Percentiles rank a stretch among this genome's conserved stretches.
Evolutionary conservation across 2,888 invertebrate species (phyloP).

Genomic region (Drosophila rubida): DNA sequence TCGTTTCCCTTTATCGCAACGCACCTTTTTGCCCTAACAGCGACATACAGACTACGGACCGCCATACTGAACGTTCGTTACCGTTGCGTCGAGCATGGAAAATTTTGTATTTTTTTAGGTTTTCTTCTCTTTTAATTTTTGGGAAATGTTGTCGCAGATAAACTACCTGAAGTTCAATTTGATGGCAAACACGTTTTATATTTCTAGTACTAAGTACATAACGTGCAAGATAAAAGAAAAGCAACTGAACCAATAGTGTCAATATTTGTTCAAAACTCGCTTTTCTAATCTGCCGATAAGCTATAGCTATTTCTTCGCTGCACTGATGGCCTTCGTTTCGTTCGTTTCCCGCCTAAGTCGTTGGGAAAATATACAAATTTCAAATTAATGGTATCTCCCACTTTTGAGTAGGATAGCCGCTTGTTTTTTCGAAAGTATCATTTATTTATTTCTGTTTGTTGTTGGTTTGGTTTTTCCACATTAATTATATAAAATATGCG

Average conservation of each 20-base stretch:
- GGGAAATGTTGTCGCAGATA: slow-evolving; percentile 3
- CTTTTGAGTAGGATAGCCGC: not conserved
- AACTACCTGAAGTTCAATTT: slow-evolving; percentile 37
- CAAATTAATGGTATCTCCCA: not conserved
- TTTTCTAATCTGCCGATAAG: slow-evolving; percentile 22
- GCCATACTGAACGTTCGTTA: not conserved
- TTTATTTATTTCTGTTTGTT: not conserved
- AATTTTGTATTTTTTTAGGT: slow-evolving; percentile 40
- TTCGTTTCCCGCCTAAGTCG: not conserved
- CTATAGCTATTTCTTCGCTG: slow-evolving; percentile 14
- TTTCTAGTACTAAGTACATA: slow-evolving; percentile 46
- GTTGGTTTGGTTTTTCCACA: not conserved
- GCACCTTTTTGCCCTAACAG: slow-evolving; percentile 24
- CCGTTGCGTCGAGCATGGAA: slow-evolving; percentile 42
- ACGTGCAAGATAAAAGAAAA: slow-evolving; percentile 24
- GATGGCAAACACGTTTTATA: slow-evolving; percentile 46
- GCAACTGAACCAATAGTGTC: slow-evolving; percentile 17
- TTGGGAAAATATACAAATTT: not conserved
- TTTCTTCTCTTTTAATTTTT: not conserved
- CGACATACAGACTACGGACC: not conserved
- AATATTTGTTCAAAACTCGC: slow-evolving; percentile 42
- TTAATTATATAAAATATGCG: no score
- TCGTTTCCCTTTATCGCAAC: not conserved
- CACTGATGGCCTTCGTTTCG: slow-evolving; percentile 27
- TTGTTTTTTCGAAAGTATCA: not conserved